phyloP scores from a whole-genome alignment of 2,113 vertebrate species.

The Ceyx cyanopectus region DNA sequence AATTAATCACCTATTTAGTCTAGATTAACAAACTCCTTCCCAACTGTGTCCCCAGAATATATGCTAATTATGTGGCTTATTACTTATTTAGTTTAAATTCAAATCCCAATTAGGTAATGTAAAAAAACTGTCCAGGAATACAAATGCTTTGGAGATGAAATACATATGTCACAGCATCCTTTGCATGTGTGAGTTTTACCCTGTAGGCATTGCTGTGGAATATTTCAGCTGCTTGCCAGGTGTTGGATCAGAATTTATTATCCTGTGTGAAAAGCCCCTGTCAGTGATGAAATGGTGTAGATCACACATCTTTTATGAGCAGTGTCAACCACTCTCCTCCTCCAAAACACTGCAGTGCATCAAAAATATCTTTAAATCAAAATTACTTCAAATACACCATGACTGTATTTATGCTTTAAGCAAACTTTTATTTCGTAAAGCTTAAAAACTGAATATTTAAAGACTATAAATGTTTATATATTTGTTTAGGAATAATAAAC shows the following conservation, averaged over 20 bases:
- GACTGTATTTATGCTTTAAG: neutral
- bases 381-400: neutral
- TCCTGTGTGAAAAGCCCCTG: neutral
- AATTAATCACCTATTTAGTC: neutral
- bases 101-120: neutral
- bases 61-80: neutral
- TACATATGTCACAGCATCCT: neutral
- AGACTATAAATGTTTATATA: neutral
- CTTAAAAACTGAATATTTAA: neutral
- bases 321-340: neutral
- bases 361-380: neutral
- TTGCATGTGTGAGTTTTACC: neutral
- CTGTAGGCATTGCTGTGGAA: neutral
- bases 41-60: neutral
- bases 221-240: neutral
- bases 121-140: neutral
- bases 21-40: neutral
- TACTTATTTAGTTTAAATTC: neutral
- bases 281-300: accelerated
- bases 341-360: neutral
- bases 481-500: neutral
- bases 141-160: neutral
- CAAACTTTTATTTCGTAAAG: slow-evolving; percentile 21
- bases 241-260: neutral
- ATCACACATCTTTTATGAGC: neutral